These are phyloP conservation scores for Portunus trituberculatus DNA, from an alignment of 1,140 invertebrate species.

Conservation along the genomic window DNA sequence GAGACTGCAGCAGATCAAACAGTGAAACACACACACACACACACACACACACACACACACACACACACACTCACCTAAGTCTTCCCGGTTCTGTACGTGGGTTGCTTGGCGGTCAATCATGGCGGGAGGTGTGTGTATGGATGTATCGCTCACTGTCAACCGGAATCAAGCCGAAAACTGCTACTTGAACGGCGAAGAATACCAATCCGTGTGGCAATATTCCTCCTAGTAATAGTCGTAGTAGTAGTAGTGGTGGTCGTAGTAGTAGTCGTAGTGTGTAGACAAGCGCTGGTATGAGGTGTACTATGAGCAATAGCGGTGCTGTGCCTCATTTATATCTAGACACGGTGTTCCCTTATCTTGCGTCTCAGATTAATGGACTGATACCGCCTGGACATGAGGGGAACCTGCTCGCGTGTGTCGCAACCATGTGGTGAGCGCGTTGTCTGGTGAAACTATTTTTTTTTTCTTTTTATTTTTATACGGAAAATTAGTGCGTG, in stretches of 20 bases:
- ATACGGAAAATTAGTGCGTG: not conserved
- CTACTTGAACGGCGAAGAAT: too few species aligned
- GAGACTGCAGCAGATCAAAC: too few species aligned
- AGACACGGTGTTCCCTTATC: not conserved
- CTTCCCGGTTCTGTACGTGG: not conserved
- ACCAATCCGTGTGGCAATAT: too few species aligned
- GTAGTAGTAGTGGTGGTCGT: not conserved
- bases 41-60: not conserved
- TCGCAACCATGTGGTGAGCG: not conserved
- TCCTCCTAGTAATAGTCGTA: not conserved
- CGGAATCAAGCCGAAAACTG: too few species aligned
- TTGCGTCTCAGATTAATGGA: not conserved
- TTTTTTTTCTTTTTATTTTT: too few species aligned
- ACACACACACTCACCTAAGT: not conserved
- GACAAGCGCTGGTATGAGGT: not conserved
- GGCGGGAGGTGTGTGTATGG: not conserved
- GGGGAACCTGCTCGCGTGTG: not conserved
- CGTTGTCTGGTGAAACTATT: not conserved
- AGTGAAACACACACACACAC: too few species aligned
- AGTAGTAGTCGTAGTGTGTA: not conserved
- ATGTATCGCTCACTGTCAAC: too few species aligned
- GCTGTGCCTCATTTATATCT: not conserved
- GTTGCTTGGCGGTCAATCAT: not conserved
- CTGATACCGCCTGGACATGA: not conserved
- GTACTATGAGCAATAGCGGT: too few species aligned